Evolutionary conservation across 2,888 invertebrate genomes (phyloP).

Genomic region (Hyalella azteca): DNA sequence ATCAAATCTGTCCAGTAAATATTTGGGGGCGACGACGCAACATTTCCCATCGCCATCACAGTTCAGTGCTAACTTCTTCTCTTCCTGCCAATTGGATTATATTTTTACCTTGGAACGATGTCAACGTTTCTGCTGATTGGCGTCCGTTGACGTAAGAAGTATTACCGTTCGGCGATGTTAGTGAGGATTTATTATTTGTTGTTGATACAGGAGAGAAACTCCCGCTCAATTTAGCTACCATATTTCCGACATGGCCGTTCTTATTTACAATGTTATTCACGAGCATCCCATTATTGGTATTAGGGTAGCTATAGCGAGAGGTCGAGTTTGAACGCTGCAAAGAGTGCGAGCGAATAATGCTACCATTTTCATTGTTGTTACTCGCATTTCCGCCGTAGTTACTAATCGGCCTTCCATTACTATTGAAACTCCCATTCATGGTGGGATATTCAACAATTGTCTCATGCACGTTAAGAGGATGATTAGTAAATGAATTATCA

Average conservation of each 20-base stretch:
- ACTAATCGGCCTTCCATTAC: not conserved
- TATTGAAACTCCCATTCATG: not conserved
- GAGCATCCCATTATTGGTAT: slow-evolving; percentile 7
- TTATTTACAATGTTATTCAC: not conserved
- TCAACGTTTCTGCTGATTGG: not conserved
- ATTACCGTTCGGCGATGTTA: not conserved
- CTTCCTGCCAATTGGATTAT: too few relatives aligned
- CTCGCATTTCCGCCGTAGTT: not conserved
- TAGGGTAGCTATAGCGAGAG: slow-evolving; percentile 11
- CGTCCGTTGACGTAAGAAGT: not conserved
- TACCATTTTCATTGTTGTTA: not conserved
- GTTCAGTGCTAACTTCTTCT: slow-evolving; percentile 43
- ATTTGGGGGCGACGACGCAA: too few relatives aligned
- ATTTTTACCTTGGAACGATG: too few relatives aligned
- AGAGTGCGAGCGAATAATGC: not conserved
- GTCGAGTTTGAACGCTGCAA: slow-evolving; percentile 1
- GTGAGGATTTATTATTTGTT: not conserved
- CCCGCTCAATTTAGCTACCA: slow-evolving; percentile 2
- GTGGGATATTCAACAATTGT: not conserved
- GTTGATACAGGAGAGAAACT: not conserved
- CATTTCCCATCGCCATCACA: slow-evolving; percentile 42
- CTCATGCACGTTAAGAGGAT: not conserved
- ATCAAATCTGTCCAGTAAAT: too few relatives aligned
- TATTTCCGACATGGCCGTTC: not conserved
- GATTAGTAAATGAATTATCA: not conserved